Base-by-base conservation (phyloP, 2,113 vertebrate species). In the Syngnathoides biaculeatus region DNA sequence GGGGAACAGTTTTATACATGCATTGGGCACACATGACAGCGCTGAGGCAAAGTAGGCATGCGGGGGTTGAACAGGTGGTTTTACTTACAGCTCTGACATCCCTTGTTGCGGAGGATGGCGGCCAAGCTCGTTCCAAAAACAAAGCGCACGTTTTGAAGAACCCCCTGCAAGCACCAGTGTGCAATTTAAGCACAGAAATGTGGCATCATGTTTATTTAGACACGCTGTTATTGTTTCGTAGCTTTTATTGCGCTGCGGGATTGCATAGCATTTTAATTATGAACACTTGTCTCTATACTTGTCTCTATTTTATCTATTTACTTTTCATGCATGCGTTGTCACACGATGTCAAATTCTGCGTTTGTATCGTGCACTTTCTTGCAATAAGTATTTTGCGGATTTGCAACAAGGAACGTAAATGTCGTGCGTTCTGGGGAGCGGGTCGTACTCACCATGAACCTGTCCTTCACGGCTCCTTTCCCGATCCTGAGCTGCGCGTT, bases 61-160 rank as follows among this genome's bases (percentile, higher is more conserved):
- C 6, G 27, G 17, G 55, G 64, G 48, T 61, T 61, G 69, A 77
- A 78, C 62, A 71, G 2, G 9, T 40, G 67, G 24, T 57, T 42
- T 66, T 81, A 91, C 92, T 93, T 79, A 99, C 96, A 90, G 85
- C 88, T 95, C 61, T 96, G 92, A 85, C 97, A 99, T 83, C 97
- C 97, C 92, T 98, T 98, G 91, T 99, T 98, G 85, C 95, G 93
- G 69, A 99, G 90, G 74, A 99, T 95, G 62, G 95, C 94, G 65
- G 98, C 95, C 77, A 97, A 85, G 5, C 94, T 95, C 35, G 97
- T 97, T 90, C 97, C 95, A 82, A 99, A 99, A 56, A 98, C 96
- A 86, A 99, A 99, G 42, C 95, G 92, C 79, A 99, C 93, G 39
- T 99, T 99, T 90, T 99, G 97, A 43, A 99, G 93, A 73, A 95